phyloP scores from a whole-genome alignment of 2,888 invertebrate species.

The Anarsia innoxiella region DNA sequence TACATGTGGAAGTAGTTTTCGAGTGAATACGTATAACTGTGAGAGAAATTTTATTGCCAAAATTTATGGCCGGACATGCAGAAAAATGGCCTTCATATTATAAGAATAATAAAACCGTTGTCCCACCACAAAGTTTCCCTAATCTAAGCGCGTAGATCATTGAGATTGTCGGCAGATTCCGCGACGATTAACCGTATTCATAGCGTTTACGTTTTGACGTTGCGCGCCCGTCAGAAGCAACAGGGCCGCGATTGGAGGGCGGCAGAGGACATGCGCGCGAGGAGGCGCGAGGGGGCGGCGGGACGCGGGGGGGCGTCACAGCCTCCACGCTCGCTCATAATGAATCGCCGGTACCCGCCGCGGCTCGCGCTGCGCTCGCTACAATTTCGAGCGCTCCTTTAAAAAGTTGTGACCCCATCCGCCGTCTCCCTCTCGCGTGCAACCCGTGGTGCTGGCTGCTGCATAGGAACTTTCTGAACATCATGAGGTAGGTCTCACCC shows the following conservation, averaged over 20 bases:
- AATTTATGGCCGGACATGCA: neutral
- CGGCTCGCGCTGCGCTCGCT: conserved; percentile 64
- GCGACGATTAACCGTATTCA: conserved; percentile 67
- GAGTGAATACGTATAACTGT: too few relatives aligned
- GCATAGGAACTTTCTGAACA: conserved; percentile 31
- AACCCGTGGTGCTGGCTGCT: conserved; percentile 42
- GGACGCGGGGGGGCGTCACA: conserved; percentile 45
- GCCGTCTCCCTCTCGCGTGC: conserved; percentile 62
- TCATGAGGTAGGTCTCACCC: conserved; percentile 44
- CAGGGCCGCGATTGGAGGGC: conserved; percentile 64
- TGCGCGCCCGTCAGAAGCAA: conserved; percentile 66
- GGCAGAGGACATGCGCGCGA: conserved; percentile 46
- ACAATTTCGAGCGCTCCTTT: conserved; percentile 46
- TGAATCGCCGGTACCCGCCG: conserved; percentile 72
- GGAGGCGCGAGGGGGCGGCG: conserved; percentile 20
- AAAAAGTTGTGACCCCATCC: conserved; percentile 59
- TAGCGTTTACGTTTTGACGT: conserved; percentile 65
- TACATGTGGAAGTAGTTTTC: too few relatives aligned
- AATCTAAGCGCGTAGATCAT: conserved; percentile 55
- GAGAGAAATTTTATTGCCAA: too few relatives aligned
- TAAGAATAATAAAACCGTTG: conserved; percentile 15
- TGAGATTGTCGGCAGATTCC: conserved; percentile 56
- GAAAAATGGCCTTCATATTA: neutral
- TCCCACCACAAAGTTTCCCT: conserved; percentile 28
- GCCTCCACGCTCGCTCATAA: conserved; percentile 67